Conservation (phyloP, 2,113 vertebrate species). For the Caretta caretta region DNA sequence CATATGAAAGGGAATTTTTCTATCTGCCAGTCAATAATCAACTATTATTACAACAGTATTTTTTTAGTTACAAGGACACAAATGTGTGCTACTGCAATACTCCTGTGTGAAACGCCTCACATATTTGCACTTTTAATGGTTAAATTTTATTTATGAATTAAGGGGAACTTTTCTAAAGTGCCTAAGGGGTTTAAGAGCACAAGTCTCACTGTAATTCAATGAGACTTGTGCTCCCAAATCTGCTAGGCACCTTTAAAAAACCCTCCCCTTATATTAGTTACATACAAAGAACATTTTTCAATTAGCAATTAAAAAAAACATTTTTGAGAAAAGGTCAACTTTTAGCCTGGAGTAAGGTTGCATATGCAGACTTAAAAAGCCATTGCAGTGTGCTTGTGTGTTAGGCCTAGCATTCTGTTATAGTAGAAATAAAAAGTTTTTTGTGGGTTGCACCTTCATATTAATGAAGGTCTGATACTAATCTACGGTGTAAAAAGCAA, state of each 20-base stretch:
- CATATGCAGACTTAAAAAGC: neutral
- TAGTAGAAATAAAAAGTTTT: neutral
- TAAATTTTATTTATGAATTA: neutral
- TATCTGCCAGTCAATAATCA: neutral
- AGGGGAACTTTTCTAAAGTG: neutral
- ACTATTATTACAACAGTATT: neutral
- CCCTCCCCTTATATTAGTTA: neutral
- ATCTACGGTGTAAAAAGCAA: neutral
- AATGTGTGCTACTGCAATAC: neutral
- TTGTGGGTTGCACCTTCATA: neutral
- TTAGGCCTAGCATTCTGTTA: neutral
- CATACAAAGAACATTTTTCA: neutral
- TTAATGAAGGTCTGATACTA: neutral
- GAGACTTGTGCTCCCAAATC: neutral
- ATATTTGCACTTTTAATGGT: neutral
- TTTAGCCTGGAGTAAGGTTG: neutral
- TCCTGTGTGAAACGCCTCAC: neutral
- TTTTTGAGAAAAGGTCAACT: neutral
- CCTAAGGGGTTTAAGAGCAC: neutral
- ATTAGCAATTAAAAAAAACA: neutral
- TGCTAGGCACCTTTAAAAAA: neutral
- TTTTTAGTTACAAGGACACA: neutral
- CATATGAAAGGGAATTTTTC: neutral
- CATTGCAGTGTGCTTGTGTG: neutral
- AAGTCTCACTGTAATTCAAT: fast-evolving